phyloP scores from a whole-genome alignment of 2,888 invertebrate genomes.

The Mythimna pallens region DNA sequence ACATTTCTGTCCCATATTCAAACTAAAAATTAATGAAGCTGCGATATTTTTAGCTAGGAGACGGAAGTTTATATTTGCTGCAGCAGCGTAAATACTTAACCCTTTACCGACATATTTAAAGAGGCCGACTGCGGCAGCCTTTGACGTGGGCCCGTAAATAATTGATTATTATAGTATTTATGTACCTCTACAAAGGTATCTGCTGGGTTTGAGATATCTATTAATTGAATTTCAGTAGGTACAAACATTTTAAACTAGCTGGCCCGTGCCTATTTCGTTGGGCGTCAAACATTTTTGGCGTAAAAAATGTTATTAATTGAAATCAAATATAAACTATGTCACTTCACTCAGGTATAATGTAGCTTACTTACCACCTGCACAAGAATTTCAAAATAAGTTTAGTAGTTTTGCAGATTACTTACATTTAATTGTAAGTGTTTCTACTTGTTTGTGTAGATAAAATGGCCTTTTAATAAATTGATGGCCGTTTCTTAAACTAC shows the following conservation, averaged over 20 bases:
- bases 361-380: no score
- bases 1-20: slow-evolving; percentile 40
- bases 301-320: no score
- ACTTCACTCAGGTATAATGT: no score
- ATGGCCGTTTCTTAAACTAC: not conserved
- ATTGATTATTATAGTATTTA: slow-evolving; percentile 31
- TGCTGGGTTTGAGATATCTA: not conserved
- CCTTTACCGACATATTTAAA: slow-evolving; percentile 43
- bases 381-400: no score
- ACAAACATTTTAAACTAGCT: not conserved
- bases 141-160: slow-evolving; percentile 36
- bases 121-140: slow-evolving; percentile 16
- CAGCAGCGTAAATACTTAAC: slow-evolving; percentile 40
- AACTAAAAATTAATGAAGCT: slow-evolving; percentile 50
- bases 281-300: no score
- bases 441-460: no score
- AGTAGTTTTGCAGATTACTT: not conserved
- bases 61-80: slow-evolving; percentile 38
- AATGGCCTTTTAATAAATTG: no score
- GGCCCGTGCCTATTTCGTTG: no score
- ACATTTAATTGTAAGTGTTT: no score
- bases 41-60: slow-evolving; percentile 49
- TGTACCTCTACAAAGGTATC: not conserved
- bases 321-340: no score
- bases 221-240: slow-evolving; percentile 21